Conservation (phyloP, 1,140 invertebrate species). For the Pemphigus obesinymphae region DNA sequence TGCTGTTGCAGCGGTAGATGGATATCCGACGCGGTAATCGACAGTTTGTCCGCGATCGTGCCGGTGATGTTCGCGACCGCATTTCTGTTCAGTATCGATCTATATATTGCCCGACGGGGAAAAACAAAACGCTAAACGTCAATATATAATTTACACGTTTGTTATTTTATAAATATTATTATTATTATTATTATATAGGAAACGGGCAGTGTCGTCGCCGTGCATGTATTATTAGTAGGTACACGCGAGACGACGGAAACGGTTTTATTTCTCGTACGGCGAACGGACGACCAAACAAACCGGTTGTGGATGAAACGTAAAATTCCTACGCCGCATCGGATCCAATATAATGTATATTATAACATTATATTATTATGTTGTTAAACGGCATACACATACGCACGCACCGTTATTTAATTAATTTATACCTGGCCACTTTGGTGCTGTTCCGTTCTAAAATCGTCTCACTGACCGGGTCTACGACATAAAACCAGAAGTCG, state of each 20-base stretch:
- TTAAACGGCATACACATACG: background rate
- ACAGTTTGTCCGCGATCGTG: conserved; percentile 60
- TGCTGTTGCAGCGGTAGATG: conserved; percentile 59
- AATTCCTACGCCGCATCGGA: too few species aligned
- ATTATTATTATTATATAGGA: background rate
- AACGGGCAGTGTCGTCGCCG: background rate
- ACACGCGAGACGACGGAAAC: background rate
- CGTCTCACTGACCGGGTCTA: conserved; percentile 71
- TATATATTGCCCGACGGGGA: background rate
- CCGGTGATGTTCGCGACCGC: conserved; percentile 62
- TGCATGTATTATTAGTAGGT: too few species aligned
- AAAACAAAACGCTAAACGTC: background rate
- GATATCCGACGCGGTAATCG: conserved; percentile 64
- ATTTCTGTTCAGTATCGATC: conserved; percentile 44
- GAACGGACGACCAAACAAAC: background rate
- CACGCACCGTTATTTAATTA: conserved; percentile 46
- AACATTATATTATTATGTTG: background rate
- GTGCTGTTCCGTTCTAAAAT: conserved; percentile 69
- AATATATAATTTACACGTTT: background rate
- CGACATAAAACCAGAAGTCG: conserved; percentile 79
- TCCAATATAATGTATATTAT: background rate
- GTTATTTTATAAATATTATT: background rate
- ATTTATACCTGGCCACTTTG: conserved; percentile 65
- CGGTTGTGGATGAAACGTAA: background rate
- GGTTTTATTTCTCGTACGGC: background rate